These are phyloP conservation scores for Spialia ferax DNA, from an alignment of 2,888 invertebrate species.

Conservation along the genomic window DNA sequence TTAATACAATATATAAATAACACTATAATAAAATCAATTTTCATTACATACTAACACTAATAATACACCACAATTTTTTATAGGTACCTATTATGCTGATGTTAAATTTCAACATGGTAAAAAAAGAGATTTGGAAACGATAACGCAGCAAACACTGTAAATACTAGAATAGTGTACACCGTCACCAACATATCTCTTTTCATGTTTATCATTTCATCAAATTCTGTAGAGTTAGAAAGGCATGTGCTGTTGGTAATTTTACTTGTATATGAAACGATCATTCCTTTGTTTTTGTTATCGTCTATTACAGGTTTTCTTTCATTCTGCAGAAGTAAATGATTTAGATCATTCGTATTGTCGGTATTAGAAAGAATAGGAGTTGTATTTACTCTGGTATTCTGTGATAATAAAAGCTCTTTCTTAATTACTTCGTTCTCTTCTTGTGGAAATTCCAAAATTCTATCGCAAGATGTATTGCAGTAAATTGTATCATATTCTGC, in stretches of 20 bases:
- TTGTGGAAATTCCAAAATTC: slow-evolving; percentile 50
- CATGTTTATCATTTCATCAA: slow-evolving; percentile 65
- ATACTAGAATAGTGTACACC: slow-evolving; percentile 74
- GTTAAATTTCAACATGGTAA: slow-evolving; percentile 12
- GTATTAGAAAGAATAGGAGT: neutral
- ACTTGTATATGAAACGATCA: neutral
- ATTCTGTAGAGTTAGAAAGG: neutral
- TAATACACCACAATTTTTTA: no score
- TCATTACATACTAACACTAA: no score
- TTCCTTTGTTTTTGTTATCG: neutral
- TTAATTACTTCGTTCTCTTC: slow-evolving; percentile 23
- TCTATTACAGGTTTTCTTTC: neutral
- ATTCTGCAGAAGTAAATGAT: neutral
- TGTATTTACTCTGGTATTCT: neutral
- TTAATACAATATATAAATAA: no score
- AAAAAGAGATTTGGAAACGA: slow-evolving; percentile 67
- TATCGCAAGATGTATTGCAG: slow-evolving; percentile 49
- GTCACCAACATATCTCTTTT: slow-evolving; percentile 78
- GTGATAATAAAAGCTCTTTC: neutral
- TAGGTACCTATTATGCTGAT: no score
- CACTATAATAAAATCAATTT: no score
- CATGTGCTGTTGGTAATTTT: neutral
- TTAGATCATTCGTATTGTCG: neutral
- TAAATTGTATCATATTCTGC: slow-evolving; percentile 51
- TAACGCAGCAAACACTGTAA: slow-evolving; percentile 77